Base-by-base conservation (phyloP, 2,797 vertebrate species). In the Jordanella pulchra region DNA sequence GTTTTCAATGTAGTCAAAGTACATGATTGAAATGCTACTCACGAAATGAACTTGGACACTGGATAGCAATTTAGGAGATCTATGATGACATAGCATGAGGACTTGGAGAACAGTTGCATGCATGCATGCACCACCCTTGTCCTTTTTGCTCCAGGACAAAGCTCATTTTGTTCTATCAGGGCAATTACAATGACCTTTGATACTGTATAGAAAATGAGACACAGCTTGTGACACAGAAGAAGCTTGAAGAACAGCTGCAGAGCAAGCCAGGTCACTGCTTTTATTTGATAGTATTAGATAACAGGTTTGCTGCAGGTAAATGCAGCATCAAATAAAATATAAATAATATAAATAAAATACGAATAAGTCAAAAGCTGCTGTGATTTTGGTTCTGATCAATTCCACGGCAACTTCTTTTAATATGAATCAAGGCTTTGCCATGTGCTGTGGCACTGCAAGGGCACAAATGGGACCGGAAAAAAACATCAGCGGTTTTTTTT, bases 1-100 rank as follows among this genome's bases (percentile, higher is more conserved):
- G 28, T 66, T 61, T 65, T 73, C 44, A 67, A 14, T 60, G 53
- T 69, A 54, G 51, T 56, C 28, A 48, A 42, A 50, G 10, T 4
- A 70, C 42, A 65, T 11, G 23, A 48, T 45, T 48, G 48, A n/a
- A 50, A 35, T n/a, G 64, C 23, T 55, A 42, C 23, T 48, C 55
- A 18, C 56, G 30, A 65, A 61, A 67, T 30, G 13, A 12, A 17
- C 63, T 47, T 47, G 42, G 23, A 28, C 35, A 65, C 18, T 55
- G 51, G 21, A 11, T 2, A 44, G 60, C 30, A 47, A 28, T 21
- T 30, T 55, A 27, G 15, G 47, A 50, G 67, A 63, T 63, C n/a
- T n/a, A 35, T 60, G 21, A 42, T 47, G 17, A 54, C 25, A 65
- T 18, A n/a, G 27, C 51, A 73, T 66, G 15, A 56, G 7, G 28